A percentile compares a stretch with the other conserved stretches of the same genome.
Conservation (phyloP, 2,888 invertebrate genomes). For the Lottia gigantea region DNA sequence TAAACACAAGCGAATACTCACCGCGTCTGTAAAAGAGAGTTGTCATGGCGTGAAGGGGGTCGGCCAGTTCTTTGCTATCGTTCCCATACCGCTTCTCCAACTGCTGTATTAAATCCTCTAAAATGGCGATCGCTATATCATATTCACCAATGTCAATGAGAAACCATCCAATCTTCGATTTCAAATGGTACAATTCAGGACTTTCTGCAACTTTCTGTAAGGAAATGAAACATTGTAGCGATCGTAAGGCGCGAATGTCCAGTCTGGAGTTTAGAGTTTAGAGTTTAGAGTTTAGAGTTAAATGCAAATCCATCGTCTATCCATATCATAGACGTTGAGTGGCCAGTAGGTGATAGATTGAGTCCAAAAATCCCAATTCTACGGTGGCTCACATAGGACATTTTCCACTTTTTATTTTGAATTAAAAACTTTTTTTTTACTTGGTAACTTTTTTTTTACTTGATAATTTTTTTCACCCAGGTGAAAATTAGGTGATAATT, state of each 20-base stretch:
- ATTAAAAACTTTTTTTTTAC: no score
- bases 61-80: constrained; percentile 30
- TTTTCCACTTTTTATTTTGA: no score
- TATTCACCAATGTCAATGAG: constrained; percentile 45
- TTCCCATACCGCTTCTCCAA: constrained; percentile 30
- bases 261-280: no score
- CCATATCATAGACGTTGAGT: no score
- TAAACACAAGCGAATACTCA: constrained; percentile 10
- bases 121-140: constrained; percentile 28
- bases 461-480: no score
- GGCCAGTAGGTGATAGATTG: no score
- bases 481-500: no score
- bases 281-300: no score
- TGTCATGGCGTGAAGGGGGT: constrained; percentile 34
- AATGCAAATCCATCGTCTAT: not conserved
- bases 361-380: no score
- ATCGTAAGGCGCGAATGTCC: no score
- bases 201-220: constrained; percentile 12
- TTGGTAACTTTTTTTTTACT: no score
- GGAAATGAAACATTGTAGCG: not conserved
- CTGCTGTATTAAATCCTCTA: constrained; percentile 29
- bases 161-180: constrained; percentile 36
- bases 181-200: constrained; percentile 21
- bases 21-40: constrained; percentile 36
- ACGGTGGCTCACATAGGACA: no score